phyloP scores from a whole-genome alignment of 1,140 invertebrate genomes.

The Ptiloglossa arizonensis region DNA sequence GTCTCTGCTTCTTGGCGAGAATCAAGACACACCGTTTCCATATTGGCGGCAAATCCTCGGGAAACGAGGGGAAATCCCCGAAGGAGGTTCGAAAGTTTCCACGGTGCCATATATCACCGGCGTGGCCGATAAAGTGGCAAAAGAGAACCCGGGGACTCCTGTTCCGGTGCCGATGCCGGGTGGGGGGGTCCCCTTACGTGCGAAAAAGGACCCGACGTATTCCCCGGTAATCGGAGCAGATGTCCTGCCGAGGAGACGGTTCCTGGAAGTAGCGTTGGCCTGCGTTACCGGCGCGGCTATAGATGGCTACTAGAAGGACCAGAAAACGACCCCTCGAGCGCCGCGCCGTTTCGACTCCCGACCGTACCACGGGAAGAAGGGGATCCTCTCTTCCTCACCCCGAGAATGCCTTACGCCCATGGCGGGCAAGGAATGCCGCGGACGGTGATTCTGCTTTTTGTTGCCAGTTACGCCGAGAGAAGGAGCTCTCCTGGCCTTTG shows the following conservation, averaged over 20 bases:
- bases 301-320: slow-evolving; percentile 37
- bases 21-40: no score
- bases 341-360: slow-evolving; percentile 16
- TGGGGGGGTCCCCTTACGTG: slow-evolving; percentile 31
- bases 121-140: background rate
- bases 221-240: slow-evolving; percentile 64
- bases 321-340: slow-evolving; percentile 42
- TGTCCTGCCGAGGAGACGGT: slow-evolving; percentile 53
- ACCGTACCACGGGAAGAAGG: background rate
- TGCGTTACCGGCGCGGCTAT: slow-evolving; percentile 45
- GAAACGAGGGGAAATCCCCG: background rate
- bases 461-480: slow-evolving; percentile 70
- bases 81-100: background rate
- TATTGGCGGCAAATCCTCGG: no score
- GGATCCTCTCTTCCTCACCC: slow-evolving; percentile 24
- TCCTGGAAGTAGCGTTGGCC: slow-evolving; percentile 57
- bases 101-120: background rate
- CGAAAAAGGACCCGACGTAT: slow-evolving; percentile 52
- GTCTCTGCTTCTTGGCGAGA: no score
- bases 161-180: slow-evolving; percentile 24
- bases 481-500: slow-evolving; percentile 56
- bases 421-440: slow-evolving; percentile 64
- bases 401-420: slow-evolving; percentile 55
- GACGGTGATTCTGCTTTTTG: slow-evolving; percentile 72
- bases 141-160: background rate